Base-by-base conservation (phyloP, 1,140 invertebrate species). In the Drosophila oshimai region DNA sequence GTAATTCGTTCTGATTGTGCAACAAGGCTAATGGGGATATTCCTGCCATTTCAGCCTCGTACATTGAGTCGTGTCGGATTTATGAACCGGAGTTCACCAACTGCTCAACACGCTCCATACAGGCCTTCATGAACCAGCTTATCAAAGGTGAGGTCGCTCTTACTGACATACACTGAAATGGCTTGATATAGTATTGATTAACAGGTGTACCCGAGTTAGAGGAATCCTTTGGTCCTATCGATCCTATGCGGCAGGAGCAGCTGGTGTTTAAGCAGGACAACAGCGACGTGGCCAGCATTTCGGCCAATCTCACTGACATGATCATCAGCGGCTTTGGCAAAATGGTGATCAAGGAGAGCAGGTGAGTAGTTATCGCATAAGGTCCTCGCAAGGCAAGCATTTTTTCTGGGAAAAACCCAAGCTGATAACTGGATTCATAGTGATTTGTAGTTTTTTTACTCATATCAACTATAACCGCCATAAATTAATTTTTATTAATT, bases 231-330 rank as follows among this genome's bases (percentile, higher is more conserved):
- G 90, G 92, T 5, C 51, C 78, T 15, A 47, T 90, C 2, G 89
- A 90, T 50, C 89, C 81, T 4, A 69, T 90, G 33, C 70, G 47
- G 24, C 57, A 88, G 12, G 61, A 88, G 7, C 65, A 89, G 41
- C 57, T 90, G 15, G 47, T 55, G 10, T 73, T 75, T 7, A 70
- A 65, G 18, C 78, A 77, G 47, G 70, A 70, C 2, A 61, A 69
- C 44, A 89, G 93, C 47, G 94, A 94, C 28, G 93, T 94, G 2
- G 93, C 94, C 1, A 93, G 92, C 50, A 92, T 94, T 6, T 94
- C 93, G 65, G 93, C 93, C 9, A 93, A 94, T 17, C 83, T 95
- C 6, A 92, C 93, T 64, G 91, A 95, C 67, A 92, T 94, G 45
- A 91, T 92, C 2, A 92, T 95, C 7, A 89, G 92, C 22, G 94